A percentile compares a stretch with the other conserved stretches of the same genome.
These are phyloP conservation scores for Drosophila tsacasi DNA, from an alignment of 1,140 invertebrate species.

Conservation along the genomic window DNA sequence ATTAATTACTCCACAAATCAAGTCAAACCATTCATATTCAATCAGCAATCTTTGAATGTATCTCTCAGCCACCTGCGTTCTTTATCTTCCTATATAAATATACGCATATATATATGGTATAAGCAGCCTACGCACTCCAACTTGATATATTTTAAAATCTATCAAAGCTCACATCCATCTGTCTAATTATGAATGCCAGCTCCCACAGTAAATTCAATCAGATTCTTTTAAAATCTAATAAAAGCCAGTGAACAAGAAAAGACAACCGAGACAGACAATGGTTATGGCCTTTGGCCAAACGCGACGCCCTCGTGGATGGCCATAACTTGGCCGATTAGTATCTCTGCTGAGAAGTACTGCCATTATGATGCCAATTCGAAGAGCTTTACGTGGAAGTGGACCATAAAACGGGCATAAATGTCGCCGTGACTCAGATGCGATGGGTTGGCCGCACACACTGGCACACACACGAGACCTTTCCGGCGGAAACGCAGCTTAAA, in stretches of 20 bases:
- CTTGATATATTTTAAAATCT: constrained; percentile 39
- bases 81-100: not conserved
- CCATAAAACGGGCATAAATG: constrained; percentile 78
- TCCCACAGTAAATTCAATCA: constrained; percentile 64
- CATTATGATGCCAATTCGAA: constrained; percentile 81
- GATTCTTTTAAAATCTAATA: constrained; percentile 57
- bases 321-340: constrained; percentile 76
- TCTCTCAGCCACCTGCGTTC: constrained; percentile 2
- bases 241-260: constrained; percentile 43
- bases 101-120: not conserved
- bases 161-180: constrained; percentile 27
- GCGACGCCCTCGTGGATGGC: constrained; percentile 68
- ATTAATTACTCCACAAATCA: constrained; percentile 2
- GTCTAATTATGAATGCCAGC: constrained; percentile 42
- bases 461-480: constrained; percentile 62
- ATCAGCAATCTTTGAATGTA: constrained; percentile 5
- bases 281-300: constrained; percentile 73
- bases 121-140: not conserved
- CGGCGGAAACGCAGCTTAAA: constrained; percentile 79
- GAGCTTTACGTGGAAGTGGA: constrained; percentile 72
- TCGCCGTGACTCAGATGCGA: constrained; percentile 70
- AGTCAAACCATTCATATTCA: not conserved
- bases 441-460: constrained; percentile 45
- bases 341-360: constrained; percentile 79
- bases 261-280: constrained; percentile 44